Base-by-base conservation (phyloP, 2,888 invertebrate genomes). In the Vanessa cardui region DNA sequence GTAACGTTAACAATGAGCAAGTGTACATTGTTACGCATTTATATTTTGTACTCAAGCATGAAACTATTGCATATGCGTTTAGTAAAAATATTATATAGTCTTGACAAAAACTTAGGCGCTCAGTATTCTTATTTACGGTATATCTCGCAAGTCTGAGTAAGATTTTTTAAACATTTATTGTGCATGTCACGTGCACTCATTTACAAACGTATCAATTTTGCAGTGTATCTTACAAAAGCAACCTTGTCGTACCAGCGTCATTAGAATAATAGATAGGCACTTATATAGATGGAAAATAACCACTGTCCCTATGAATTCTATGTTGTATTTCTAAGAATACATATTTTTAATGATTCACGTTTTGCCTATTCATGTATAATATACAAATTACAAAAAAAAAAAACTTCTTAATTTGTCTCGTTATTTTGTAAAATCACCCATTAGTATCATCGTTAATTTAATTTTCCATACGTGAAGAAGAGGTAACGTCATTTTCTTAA, bases 361-460 rank as follows among this genome's bases (percentile, higher is more conserved):
- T 90, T 91, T 90, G 90, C 88, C 90, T 91, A 91, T 90, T 90
- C 90, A 88, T 91, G 89, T 90, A 87, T 89, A 87, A 90, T 90
- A 91, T 91, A 91, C 88, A 89, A 86, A 90, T 87, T 88, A 87
- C 79, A 87, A 87, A 78, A 87, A 87, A 88, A 81, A 86, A 52
- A 52, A 83, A 86, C 81, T 81, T 80, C 75, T 79, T 82, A 81
- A 80, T 82, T 85, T 82, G 83, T 83, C 77, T 86, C 80, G 71
- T 83, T 83, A 80, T 77, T 82, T 79, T 69, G 62, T 44, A 63
- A 61, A 58, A 61, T 46, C 64, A 54, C 70, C 72, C 49, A 47
- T 68, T 54, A 31, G 16, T 54, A 18, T 44, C 18, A 39, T 64
- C 47, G 44, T 54, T 54, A 31, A 26, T 21, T 16, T 26, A 21